phyloP scores from a whole-genome alignment of 2,113 vertebrate species.

The Glaucidium brasilianum region DNA sequence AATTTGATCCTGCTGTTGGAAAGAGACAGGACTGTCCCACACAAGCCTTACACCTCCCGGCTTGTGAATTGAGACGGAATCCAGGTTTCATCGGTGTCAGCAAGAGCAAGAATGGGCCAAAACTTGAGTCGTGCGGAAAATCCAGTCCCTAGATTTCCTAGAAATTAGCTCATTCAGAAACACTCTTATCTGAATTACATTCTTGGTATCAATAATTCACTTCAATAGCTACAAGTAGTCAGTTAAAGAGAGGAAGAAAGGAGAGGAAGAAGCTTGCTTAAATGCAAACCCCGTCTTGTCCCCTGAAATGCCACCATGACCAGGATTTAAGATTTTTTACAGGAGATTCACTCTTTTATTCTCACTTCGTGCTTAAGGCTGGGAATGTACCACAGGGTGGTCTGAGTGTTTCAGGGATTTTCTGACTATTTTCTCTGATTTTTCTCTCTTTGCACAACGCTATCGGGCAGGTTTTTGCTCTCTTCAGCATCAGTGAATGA shows the following conservation, averaged over 20 bases:
- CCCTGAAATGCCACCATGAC: background rate
- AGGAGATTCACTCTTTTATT: background rate
- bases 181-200: background rate
- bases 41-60: background rate
- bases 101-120: background rate
- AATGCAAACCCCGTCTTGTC: background rate
- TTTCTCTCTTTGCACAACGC: background rate
- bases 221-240: background rate
- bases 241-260: background rate
- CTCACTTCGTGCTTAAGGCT: background rate
- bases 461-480: background rate
- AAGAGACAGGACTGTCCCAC: background rate
- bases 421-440: background rate
- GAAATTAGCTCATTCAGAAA: background rate
- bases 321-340: background rate
- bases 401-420: background rate
- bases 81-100: background rate
- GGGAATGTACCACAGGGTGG: too few species aligned
- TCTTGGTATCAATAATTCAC: background rate
- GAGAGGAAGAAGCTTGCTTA: background rate
- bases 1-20: rapidly evolving
- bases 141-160: background rate
- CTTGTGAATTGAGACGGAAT: background rate
- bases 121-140: background rate
- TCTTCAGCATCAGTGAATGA: background rate